A percentile compares a stretch with the other conserved stretches of the same genome.
These are phyloP conservation scores for Parasteatoda tepidariorum DNA, from an alignment of 1,140 invertebrate species.

Conservation along the genomic window DNA sequence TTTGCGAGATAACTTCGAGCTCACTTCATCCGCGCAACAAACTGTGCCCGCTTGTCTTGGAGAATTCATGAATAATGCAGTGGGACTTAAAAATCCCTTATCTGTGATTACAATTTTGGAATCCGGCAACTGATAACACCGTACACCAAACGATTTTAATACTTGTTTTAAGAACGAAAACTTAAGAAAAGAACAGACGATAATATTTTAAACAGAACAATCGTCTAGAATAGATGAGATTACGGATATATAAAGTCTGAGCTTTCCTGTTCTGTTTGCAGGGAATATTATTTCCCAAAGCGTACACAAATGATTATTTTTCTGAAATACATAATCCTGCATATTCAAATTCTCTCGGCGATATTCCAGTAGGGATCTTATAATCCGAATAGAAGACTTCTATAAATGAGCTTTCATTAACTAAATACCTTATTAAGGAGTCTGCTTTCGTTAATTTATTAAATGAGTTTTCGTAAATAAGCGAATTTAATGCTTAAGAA, in stretches of 20 bases:
- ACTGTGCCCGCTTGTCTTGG: not conserved
- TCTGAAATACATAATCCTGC: not conserved
- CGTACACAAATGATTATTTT: not conserved
- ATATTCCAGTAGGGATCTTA: not conserved
- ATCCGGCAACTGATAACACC: not conserved
- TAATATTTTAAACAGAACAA: not conserved
- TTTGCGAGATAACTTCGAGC: not conserved
- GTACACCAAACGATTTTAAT: not conserved
- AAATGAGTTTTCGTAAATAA: no score
- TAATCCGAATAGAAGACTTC: not conserved
- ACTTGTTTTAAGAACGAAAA: not conserved
- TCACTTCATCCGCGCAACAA: not conserved
- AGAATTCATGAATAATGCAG: not conserved
- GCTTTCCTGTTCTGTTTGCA: not conserved
- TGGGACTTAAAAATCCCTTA: not conserved
- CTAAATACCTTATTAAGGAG: no score
- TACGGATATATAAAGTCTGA: not conserved
- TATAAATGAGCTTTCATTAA: not conserved
- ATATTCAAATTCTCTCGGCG: not conserved
- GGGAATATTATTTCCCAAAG: not conserved
- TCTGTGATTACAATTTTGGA: not conserved
- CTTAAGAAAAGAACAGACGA: no score
- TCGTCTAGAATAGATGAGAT: not conserved
- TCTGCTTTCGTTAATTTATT: no score
- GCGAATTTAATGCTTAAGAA: no score